Evolutionary conservation across 2,113 vertebrate genomes (phyloP).

Genomic region (Zootoca vivipara): DNA sequence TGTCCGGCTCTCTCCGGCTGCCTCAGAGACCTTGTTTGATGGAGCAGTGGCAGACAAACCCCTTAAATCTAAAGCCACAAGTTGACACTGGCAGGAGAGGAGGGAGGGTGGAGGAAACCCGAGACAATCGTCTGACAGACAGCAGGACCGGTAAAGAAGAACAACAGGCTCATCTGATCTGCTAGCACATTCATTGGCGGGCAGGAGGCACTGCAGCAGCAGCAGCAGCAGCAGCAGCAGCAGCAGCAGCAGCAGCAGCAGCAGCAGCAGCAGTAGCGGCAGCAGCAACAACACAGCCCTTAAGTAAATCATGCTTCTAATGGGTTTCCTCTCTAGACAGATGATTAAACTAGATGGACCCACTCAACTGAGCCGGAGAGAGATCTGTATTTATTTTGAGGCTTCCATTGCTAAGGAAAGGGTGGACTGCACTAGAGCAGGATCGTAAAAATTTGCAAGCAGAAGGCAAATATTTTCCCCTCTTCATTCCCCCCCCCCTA

Average conservation of each 20-base stretch:
- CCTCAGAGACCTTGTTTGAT: conserved; percentile 26
- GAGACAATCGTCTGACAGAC: neutral
- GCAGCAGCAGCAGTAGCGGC: neutral
- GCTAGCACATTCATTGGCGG: conserved; percentile 33
- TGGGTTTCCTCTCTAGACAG: conserved; percentile 58
- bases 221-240: neutral
- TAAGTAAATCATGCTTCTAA: conserved; percentile 51
- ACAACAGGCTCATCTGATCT: neutral
- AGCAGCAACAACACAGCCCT: neutral
- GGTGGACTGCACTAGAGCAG: conserved; percentile 26
- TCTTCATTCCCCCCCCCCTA: neutral
- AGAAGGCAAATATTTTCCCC: neutral
- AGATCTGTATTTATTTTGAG: conserved; percentile 60
- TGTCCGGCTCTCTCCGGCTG: neutral
- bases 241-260: no score
- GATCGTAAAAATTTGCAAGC: conserved; percentile 11
- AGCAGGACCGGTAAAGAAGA: neutral
- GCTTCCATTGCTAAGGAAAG: conserved; percentile 43
- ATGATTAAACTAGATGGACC: conserved; percentile 41
- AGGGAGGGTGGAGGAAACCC: neutral
- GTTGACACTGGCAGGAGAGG: neutral
- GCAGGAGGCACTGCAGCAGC: conserved; percentile 11
- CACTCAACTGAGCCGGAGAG: conserved; percentile 30
- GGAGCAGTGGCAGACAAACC: neutral
- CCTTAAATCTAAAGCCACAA: neutral